Conservation (phyloP, 35 echinoderm and acorn worm genomes). For the Anneissia japonica region DNA sequence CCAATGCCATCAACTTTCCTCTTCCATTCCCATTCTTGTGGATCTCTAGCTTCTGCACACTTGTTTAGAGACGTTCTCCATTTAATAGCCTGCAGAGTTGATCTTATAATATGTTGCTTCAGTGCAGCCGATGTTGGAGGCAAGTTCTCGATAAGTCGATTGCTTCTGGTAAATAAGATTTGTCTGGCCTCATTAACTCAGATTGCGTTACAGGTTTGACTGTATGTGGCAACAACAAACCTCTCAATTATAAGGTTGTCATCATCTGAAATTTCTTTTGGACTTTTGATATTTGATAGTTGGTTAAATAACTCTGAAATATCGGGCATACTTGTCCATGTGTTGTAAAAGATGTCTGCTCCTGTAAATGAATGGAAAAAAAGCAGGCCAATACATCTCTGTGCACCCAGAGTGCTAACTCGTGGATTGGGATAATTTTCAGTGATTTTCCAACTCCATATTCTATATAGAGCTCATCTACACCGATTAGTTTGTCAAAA, state of each 20-base stretch:
- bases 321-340: not conserved
- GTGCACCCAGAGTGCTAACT: not conserved
- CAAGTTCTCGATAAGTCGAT: not conserved
- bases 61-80: not conserved
- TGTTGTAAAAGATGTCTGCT: not conserved
- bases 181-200: not conserved
- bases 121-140: not conserved
- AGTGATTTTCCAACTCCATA: not conserved
- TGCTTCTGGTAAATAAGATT: not conserved
- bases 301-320: not conserved
- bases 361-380: constrained; percentile 4
- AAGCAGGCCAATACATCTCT: not conserved
- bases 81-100: not conserved
- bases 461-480: constrained; percentile 2
- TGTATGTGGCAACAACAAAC: not conserved
- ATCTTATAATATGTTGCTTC: not conserved
- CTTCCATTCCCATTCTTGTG: not conserved
- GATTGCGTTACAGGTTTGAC: not conserved
- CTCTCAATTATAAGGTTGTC: not conserved
- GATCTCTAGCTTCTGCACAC: not conserved
- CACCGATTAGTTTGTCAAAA: not conserved
- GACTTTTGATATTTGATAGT: not conserved
- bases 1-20: not conserved
- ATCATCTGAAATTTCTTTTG: not conserved
- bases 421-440: not conserved